These are phyloP conservation scores for Athalia circularis DNA, from an alignment of 2,888 invertebrate genomes.

Conservation along the genomic window DNA sequence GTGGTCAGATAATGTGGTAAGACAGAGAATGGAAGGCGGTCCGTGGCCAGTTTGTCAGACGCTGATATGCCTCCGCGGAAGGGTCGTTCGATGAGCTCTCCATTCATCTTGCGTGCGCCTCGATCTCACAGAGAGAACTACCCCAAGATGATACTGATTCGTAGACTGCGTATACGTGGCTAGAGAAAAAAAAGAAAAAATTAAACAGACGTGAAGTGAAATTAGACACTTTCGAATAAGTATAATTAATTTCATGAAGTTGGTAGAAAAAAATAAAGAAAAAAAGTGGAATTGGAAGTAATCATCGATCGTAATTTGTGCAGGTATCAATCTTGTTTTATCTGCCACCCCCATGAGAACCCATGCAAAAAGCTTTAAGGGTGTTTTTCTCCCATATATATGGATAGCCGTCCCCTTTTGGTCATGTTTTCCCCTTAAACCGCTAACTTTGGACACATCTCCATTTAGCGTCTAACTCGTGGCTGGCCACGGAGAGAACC, in stretches of 20 bases:
- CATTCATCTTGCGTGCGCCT: conserved; percentile 47
- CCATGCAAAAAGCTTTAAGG: conserved; percentile 37
- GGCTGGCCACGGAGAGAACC: conserved; percentile 42
- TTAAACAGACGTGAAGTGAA: too few relatives aligned
- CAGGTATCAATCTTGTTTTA: conserved; percentile 60
- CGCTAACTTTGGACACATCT: conserved; percentile 26
- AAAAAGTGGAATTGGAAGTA: not conserved
- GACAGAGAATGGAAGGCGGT: conserved; percentile 66
- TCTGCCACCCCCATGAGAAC: conserved; percentile 43
- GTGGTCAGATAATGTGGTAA: conserved; percentile 70
- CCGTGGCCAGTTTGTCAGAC: conserved; percentile 70
- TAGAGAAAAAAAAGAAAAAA: too few relatives aligned
- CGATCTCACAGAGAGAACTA: too few relatives aligned
- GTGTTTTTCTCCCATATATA: conserved; percentile 37
- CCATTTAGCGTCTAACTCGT: conserved; percentile 15
- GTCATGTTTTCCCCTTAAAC: conserved; percentile 15
- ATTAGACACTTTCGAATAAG: too few relatives aligned
- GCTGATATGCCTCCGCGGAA: conserved; percentile 62
- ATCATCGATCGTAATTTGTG: conserved; percentile 57
- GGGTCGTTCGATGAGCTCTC: conserved; percentile 50
- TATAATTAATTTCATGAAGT: too few relatives aligned
- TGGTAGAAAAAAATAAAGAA: not conserved
- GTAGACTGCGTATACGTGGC: too few relatives aligned
- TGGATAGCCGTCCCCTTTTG: not conserved
- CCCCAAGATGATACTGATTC: too few relatives aligned